These are phyloP conservation scores for Brachypteracias leptosomus DNA, from an alignment of 2,113 vertebrate species.

Conservation along the genomic window DNA sequence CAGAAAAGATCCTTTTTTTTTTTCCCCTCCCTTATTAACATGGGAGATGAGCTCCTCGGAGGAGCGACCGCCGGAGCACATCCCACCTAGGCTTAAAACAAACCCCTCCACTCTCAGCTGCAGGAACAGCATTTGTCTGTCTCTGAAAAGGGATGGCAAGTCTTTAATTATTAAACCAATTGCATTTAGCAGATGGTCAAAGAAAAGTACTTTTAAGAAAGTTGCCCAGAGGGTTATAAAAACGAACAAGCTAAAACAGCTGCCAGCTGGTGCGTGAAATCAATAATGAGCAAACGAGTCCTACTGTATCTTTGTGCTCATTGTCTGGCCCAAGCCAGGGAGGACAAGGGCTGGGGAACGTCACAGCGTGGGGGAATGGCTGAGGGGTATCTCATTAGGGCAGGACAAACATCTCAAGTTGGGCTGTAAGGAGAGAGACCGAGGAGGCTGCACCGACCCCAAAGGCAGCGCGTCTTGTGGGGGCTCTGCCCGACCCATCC, in stretches of 20 bases:
- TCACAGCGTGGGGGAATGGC: slow-evolving; percentile 42
- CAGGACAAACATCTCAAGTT: slow-evolving; percentile 16
- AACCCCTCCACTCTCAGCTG: slow-evolving; percentile 57
- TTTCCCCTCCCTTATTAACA: not conserved
- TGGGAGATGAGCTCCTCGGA: not conserved
- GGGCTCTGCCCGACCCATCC: not conserved
- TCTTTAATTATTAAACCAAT: slow-evolving; percentile 85
- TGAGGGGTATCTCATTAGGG: slow-evolving; percentile 64
- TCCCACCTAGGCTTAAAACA: not conserved
- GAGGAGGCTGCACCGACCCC: not conserved
- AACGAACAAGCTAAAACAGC: slow-evolving; percentile 79
- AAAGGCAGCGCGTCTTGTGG: not conserved
- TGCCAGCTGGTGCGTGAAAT: slow-evolving; percentile 86
- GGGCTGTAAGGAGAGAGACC: not conserved
- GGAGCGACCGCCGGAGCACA: not conserved
- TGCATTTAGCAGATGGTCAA: slow-evolving; percentile 81
- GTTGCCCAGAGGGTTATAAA: slow-evolving; percentile 83
- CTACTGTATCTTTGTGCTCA: slow-evolving; percentile 83
- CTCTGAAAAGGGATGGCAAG: slow-evolving; percentile 66
- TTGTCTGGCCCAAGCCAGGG: slow-evolving; percentile 74
- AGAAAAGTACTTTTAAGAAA: slow-evolving; percentile 82
- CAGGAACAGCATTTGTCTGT: slow-evolving; percentile 55
- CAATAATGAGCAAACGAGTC: slow-evolving; percentile 83
- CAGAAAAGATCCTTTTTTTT: not conserved
- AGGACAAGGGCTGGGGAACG: slow-evolving; percentile 64